Evolutionary conservation across 2,888 invertebrate genomes (phyloP), one percentile per base, ranked within the genome.

Genomic region (Hirtodrosophila trivittata): DNA sequence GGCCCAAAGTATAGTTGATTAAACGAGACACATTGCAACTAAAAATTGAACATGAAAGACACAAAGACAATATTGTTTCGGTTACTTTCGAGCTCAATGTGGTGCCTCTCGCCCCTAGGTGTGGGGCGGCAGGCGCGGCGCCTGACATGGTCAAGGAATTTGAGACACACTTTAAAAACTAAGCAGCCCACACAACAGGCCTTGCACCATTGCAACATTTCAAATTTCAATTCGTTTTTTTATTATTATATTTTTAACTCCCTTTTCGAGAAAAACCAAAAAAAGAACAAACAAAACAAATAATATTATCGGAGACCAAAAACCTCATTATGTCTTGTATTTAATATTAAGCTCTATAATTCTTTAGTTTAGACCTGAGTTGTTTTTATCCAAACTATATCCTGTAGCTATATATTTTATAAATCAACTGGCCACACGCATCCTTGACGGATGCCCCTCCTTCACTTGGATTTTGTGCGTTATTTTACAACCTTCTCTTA

Each of bases 11-110:
- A 59, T 46, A 59, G 35, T 42, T 45, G 45, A 60, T 37, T 10
- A 41, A 51, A 54, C 35, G 49, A 59, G 18, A 21, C 5, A 28
- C n/a, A 28, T 28, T 28, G 9, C 26, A 33, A 18, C 13, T n/a
- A 13, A 13, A 10, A n/a, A 52, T 39, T 46, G 30, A 60, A 43
- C 14, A 39, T 41, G 49, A 28, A 52, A 57, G 58, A 49, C 51
- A 58, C 51, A 60, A 62, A 39, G 54, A 56, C 55, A 68, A 68
- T 41, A 56, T 68, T 28, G 69, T 47, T 60, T 56, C 45, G 55
- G 50, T 52, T 51, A 62, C 57, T 51, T 39, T 71, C 13, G 25
- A 37, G 39, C 28, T 37, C 37, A 25, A 18, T 21, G 21, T 41
- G 32, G 13, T 30, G 65, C 26, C 12, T 21, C 18, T 21, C 5